Conservation (phyloP, 2,797 vertebrate genomes). For the Poecilia picta region DNA sequence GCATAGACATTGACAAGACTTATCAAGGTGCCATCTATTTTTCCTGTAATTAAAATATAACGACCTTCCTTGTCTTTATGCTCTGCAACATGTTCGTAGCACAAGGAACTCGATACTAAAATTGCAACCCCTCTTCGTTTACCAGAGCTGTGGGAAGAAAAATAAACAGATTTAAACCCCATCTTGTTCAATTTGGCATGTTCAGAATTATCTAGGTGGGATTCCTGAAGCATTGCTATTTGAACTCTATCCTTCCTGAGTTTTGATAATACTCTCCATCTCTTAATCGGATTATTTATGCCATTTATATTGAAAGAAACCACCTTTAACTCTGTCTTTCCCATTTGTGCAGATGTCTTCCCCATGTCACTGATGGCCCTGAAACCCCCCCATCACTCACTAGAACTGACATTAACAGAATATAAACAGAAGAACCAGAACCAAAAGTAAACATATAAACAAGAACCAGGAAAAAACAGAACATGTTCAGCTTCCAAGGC, state of each 20-base stretch:
- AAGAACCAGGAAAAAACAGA: too few relatives aligned
- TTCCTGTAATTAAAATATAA: background rate
- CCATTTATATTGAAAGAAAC: background rate
- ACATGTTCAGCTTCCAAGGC: too few relatives aligned
- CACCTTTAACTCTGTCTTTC: too few relatives aligned
- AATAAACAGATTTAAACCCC: background rate
- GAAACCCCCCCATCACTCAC: too few relatives aligned
- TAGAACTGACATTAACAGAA: too few relatives aligned
- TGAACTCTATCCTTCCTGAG: background rate
- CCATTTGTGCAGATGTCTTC: too few relatives aligned
- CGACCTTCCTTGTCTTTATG: conserved; percentile 2
- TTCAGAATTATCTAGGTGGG: background rate
- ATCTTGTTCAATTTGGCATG: background rate
- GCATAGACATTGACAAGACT: background rate
- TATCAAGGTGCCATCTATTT: background rate
- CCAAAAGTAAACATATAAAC: too few relatives aligned
- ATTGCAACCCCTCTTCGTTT: background rate
- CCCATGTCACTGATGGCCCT: too few relatives aligned
- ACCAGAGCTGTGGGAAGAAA: background rate
- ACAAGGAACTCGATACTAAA: conserved; percentile 12
- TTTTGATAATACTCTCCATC: too few relatives aligned
- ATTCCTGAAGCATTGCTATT: background rate
- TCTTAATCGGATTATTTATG: background rate
- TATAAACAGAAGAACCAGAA: too few relatives aligned
- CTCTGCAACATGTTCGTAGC: conserved; percentile 29